Conservation (phyloP, 2,888 invertebrate genomes). For the Agrotis puta region DNA sequence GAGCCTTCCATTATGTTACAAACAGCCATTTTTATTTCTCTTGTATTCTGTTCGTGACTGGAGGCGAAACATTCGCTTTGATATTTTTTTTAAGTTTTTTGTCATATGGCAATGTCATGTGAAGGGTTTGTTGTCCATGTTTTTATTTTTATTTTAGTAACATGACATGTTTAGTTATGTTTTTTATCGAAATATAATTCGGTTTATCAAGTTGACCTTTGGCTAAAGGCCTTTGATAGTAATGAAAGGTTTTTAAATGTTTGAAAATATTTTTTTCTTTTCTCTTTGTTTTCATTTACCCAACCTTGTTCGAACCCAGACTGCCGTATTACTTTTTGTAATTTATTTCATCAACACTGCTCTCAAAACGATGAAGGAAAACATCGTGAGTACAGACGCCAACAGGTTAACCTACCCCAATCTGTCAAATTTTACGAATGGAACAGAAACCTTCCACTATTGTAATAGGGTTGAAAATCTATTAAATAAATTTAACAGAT, state of each 20-base stretch:
- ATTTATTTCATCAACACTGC: too few relatives aligned
- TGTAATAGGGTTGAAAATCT: too few relatives aligned
- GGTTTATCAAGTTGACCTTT: neutral
- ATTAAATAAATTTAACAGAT: too few relatives aligned
- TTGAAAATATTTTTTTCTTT: neutral
- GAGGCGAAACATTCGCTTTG: slow-evolving; percentile 10
- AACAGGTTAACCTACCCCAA: too few relatives aligned
- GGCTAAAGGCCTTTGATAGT: neutral
- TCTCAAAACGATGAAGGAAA: too few relatives aligned
- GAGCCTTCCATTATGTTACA: slow-evolving; percentile 31
- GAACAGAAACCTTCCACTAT: too few relatives aligned
- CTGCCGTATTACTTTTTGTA: too few relatives aligned
- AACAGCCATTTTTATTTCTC: slow-evolving; percentile 47
- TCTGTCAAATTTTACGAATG: too few relatives aligned
- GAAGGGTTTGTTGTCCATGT: neutral
- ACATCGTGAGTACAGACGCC: too few relatives aligned
- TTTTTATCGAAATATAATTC: neutral
- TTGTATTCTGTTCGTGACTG: slow-evolving; percentile 38
- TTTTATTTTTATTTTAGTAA: slow-evolving; percentile 9
- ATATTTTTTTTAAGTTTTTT: slow-evolving; percentile 13
- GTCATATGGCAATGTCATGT: neutral
- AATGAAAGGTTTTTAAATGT: neutral
- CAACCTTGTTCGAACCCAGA: too few relatives aligned
- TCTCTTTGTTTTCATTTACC: too few relatives aligned
- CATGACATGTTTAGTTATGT: neutral